Base-by-base conservation (phyloP, 2,888 invertebrate species). In the Melanargia galathea region DNA sequence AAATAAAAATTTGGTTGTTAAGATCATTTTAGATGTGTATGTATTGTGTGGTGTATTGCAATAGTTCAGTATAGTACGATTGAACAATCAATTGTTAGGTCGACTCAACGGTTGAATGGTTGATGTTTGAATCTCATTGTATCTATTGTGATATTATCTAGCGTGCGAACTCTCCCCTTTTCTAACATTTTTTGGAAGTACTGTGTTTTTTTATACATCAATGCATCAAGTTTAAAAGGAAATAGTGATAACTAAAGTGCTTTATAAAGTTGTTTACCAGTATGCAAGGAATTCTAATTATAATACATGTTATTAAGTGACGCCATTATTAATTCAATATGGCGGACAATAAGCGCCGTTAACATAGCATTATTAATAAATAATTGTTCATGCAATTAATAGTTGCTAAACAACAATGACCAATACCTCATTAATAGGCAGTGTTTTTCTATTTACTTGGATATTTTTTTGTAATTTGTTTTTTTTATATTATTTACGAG, bases 291-390 rank as follows among this genome's bases (percentile, higher is more conserved):
- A 48, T 57, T 58, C 35, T 22, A 22, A 58, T 58, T 48, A 20
- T 57, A 58, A 58, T 58, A 22, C 35, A 30, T 24, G 58, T 33
- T 7, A 48, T 58, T 58, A 48, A 38, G 49, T 65, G 51, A 65
- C 63, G 63, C 60, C 63, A 63, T 51, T 10, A 58, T n/a, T 35
- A 49, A 62, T 52, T 57, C 63, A 65, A 60, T 13, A 63, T 63
- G 52, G 60, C 60, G 56, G 59, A 40, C 48, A 48, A 38, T 54
- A 62, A 62, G 55, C 64, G 64, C 62, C 62, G 52, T 56, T 40
- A 38, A 18, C 52, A 20, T 52, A 52, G 18, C 13, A 33, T 33
- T 30, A 43, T 18, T 43, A 18, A 43, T 43, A 18, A 35, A 51
- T 55, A 16, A 61, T 56, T 20, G 20, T 16, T 45, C 20, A 51